A percentile compares a stretch with the other conserved stretches of the same genome.
Conservation (phyloP, 2,888 invertebrate genomes). For the Byasa hedistus region DNA sequence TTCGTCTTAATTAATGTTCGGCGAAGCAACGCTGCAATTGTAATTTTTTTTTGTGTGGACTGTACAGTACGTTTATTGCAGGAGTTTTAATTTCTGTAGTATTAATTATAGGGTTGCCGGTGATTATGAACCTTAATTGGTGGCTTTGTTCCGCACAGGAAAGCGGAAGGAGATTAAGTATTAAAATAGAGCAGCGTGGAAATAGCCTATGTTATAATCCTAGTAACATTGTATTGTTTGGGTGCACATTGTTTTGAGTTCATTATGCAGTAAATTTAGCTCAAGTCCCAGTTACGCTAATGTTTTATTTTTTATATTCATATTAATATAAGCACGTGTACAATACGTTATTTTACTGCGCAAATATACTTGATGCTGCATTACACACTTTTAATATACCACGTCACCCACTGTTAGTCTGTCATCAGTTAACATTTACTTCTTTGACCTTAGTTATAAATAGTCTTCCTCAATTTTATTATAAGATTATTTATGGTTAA, state of each 20-base stretch:
- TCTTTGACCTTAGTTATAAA: too few relatives aligned
- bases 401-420: background rate
- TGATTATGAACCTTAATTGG: slow-evolving; percentile 69
- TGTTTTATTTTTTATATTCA: background rate
- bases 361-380: background rate
- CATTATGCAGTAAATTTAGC: slow-evolving; percentile 22
- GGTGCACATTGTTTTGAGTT: slow-evolving; percentile 29
- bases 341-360: background rate
- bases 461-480: too few relatives aligned
- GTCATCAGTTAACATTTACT: too few relatives aligned
- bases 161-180: slow-evolving; percentile 54
- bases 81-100: slow-evolving; percentile 69
- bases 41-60: slow-evolving; percentile 60
- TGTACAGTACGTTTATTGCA: slow-evolving; percentile 56
- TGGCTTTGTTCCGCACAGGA: slow-evolving; percentile 59
- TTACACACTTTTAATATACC: background rate
- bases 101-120: slow-evolving; percentile 68
- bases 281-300: slow-evolving; percentile 17
- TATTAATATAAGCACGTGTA: slow-evolving; percentile 9
- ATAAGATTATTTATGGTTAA: too few relatives aligned
- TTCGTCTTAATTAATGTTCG: slow-evolving; percentile 73
- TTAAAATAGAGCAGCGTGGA: slow-evolving; percentile 45
- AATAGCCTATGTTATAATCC: slow-evolving; percentile 27
- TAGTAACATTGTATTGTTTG: slow-evolving; percentile 29
- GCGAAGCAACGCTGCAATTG: slow-evolving; percentile 68